Percentiles rank a stretch among this genome's conserved stretches.
phyloP scores from a whole-genome alignment of 2,113 vertebrate species.

The Eleginops maclovinus region DNA sequence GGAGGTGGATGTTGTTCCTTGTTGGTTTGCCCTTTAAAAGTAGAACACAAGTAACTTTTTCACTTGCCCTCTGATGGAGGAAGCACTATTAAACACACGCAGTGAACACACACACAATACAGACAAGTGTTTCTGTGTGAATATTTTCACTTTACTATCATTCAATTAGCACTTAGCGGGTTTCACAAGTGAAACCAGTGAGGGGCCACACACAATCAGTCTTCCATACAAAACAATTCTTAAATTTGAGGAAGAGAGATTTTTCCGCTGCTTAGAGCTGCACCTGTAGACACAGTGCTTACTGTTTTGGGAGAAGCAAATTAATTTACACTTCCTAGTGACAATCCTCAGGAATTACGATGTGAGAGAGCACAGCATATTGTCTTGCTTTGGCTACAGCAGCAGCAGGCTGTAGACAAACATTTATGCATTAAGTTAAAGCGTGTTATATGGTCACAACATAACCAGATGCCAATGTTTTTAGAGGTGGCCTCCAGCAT shows the following conservation, averaged over 20 bases:
- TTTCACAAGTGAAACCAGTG: constrained; percentile 33
- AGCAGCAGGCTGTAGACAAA: constrained; percentile 11
- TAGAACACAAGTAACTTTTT: constrained; percentile 56
- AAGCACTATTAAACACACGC: constrained; percentile 25
- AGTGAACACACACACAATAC: constrained; percentile 17
- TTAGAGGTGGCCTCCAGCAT: neutral
- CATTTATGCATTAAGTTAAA: neutral
- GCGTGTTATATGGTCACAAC: neutral
- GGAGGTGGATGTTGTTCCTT: constrained; percentile 45
- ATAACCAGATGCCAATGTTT: constrained; percentile 6
- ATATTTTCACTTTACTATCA: constrained; percentile 51
- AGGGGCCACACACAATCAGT: constrained; percentile 19
- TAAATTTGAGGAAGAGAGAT: constrained; percentile 35
- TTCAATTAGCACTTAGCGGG: constrained; percentile 56
- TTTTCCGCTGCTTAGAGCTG: constrained; percentile 33
- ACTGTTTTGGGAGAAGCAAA: constrained; percentile 74
- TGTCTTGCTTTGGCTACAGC: constrained; percentile 13
- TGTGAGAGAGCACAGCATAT: constrained; percentile 32
- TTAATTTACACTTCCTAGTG: constrained; percentile 82
- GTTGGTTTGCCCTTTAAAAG: constrained; percentile 67
- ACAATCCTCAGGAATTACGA: constrained; percentile 58
- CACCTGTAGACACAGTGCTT: constrained; percentile 47
- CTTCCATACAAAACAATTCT: constrained; percentile 14
- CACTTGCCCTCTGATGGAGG: constrained; percentile 43
- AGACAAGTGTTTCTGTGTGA: constrained; percentile 34